These are phyloP conservation scores for Nomia melanderi DNA, from an alignment of 1,140 invertebrate genomes.

Conservation along the genomic window DNA sequence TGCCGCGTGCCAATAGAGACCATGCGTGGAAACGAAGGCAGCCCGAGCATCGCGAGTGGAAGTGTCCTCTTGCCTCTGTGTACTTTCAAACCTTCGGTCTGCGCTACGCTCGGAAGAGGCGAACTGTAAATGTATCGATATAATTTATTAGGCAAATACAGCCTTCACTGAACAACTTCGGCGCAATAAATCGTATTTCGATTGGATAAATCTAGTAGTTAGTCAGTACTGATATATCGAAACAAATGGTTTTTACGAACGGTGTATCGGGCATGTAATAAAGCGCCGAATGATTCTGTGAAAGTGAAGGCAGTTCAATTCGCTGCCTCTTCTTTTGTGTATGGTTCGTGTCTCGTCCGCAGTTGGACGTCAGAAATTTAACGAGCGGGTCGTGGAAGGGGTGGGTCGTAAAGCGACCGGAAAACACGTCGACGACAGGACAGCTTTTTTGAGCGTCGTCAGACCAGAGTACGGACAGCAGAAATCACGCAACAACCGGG, in stretches of 20 bases:
- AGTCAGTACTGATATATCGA: neutral
- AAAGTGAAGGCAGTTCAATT: conserved; percentile 34
- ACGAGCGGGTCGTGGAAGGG: neutral
- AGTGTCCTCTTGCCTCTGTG: too few relatives aligned
- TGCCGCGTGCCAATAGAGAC: too few relatives aligned
- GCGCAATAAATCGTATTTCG: too few relatives aligned
- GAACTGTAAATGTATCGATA: too few relatives aligned
- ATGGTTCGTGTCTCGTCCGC: neutral
- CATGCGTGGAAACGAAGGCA: too few relatives aligned
- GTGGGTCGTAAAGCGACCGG: neutral
- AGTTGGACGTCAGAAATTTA: neutral
- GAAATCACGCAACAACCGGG: neutral
- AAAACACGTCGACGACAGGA: neutral
- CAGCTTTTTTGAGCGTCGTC: neutral
- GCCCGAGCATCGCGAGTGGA: too few relatives aligned
- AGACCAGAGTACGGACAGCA: neutral
- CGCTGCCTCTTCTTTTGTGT: neutral
- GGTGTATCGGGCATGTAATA: neutral
- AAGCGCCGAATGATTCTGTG: conserved; percentile 16
- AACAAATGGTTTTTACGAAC: conserved; percentile 44
- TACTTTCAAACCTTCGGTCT: too few relatives aligned
- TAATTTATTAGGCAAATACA: too few relatives aligned
- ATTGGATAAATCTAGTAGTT: too few relatives aligned
- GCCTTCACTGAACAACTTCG: too few relatives aligned
- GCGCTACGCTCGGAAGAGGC: too few relatives aligned